These are phyloP conservation scores for Ypsolopha scabrella DNA, from an alignment of 2,888 invertebrate species.

Conservation along the genomic window DNA sequence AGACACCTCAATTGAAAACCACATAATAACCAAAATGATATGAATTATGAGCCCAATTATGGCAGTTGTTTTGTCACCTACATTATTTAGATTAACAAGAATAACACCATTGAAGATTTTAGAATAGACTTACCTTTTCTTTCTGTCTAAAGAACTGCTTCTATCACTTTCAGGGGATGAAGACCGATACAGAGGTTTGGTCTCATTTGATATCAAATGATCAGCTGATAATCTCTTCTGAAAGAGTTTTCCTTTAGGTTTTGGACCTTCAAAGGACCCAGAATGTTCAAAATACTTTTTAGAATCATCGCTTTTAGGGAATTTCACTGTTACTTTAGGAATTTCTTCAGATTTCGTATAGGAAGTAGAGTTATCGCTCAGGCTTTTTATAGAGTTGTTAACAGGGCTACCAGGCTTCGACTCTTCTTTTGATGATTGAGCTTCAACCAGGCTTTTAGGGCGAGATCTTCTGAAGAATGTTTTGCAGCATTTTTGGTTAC, in stretches of 20 bases:
- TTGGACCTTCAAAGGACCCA: slow-evolving; percentile 59
- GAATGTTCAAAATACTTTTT: slow-evolving; percentile 58
- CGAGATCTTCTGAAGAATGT: slow-evolving; percentile 57
- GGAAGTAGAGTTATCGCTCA: slow-evolving; percentile 42
- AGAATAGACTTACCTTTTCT: slow-evolving; percentile 38
- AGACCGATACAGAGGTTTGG: slow-evolving; percentile 45
- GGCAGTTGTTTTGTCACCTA: too few relatives aligned
- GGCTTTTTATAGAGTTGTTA: slow-evolving; percentile 45
- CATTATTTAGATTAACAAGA: too few relatives aligned
- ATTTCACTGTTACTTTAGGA: slow-evolving; percentile 50
- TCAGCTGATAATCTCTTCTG: slow-evolving; percentile 61
- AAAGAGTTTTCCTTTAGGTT: slow-evolving; percentile 55
- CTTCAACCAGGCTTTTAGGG: slow-evolving; percentile 51
- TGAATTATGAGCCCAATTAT: background rate
- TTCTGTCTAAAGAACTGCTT: slow-evolving; percentile 58
- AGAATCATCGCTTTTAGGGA: slow-evolving; percentile 47
- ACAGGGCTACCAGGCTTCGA: slow-evolving; percentile 49
- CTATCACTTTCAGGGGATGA: slow-evolving; percentile 64
- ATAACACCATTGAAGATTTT: too few relatives aligned
- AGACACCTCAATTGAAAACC: too few relatives aligned
- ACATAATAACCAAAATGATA: background rate
- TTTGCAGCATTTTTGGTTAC: slow-evolving; percentile 50
- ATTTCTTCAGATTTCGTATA: slow-evolving; percentile 46
- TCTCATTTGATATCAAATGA: slow-evolving; percentile 56
- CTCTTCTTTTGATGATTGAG: slow-evolving; percentile 37